phyloP scores from a whole-genome alignment of 2,113 vertebrate species.

The Ailurus styani region DNA sequence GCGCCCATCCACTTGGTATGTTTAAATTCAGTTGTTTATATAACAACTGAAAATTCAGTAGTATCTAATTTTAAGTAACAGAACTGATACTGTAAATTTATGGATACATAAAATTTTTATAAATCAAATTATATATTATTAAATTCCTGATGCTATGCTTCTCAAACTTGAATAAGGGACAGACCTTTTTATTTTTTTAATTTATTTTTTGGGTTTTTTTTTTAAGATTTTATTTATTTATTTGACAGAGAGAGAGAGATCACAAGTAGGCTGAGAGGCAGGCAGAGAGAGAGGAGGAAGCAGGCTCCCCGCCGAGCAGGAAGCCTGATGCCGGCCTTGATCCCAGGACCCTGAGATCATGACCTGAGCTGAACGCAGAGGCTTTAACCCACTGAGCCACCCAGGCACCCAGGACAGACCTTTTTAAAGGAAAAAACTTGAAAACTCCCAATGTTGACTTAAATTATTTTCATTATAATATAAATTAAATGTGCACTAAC shows the following conservation, averaged over 20 bases:
- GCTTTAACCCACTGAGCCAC: too few relatives aligned
- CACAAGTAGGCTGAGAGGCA: too few relatives aligned
- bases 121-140: neutral
- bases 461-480: neutral
- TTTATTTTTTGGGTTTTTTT: too few relatives aligned
- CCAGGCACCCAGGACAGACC: too few relatives aligned
- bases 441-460: neutral
- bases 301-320: too few relatives aligned
- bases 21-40: neutral
- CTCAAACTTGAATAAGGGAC: neutral
- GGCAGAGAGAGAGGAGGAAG: too few relatives aligned
- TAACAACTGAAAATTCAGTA: neutral
- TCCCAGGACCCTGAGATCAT: too few relatives aligned
- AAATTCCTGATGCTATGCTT: neutral
- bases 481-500: neutral
- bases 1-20: neutral
- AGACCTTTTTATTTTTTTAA: neutral
- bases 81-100: neutral
- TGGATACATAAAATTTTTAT: neutral
- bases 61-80: neutral
- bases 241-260: too few relatives aligned
- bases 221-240: too few relatives aligned
- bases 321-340: too few relatives aligned
- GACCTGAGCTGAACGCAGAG: too few relatives aligned
- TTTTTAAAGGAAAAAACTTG: slow-evolving; percentile 8